Conservation (phyloP, 2,888 invertebrate genomes). For the Antheraea yamamai region DNA sequence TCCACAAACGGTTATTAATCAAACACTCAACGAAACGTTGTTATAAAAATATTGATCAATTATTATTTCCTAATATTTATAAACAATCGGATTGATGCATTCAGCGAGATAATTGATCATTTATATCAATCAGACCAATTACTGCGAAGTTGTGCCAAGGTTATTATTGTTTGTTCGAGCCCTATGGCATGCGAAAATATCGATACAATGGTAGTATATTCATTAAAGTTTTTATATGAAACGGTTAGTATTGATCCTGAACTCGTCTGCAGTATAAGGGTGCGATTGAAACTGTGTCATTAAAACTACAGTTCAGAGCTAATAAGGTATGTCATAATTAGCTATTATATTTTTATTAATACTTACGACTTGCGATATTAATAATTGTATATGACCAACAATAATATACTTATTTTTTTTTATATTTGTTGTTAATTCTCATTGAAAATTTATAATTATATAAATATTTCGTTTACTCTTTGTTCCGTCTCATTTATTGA, state of each 20-base stretch:
- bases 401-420: neutral
- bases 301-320: neutral
- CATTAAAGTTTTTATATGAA: conserved; percentile 37
- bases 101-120: conserved; percentile 19
- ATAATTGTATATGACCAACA: neutral
- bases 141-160: neutral
- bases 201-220: conserved; percentile 33
- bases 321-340: neutral
- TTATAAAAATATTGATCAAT: conserved; percentile 44
- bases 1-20: conserved; percentile 32
- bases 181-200: conserved; percentile 20
- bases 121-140: conserved; percentile 16
- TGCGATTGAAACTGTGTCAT: neutral
- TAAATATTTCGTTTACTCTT: too few relatives aligned
- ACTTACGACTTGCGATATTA: neutral
- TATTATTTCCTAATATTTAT: conserved; percentile 51
- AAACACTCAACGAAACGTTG: conserved; percentile 33
- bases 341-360: neutral
- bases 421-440: neutral
- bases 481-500: too few relatives aligned
- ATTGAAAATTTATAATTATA: too few relatives aligned
- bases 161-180: conserved; percentile 36
- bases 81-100: conserved; percentile 40
- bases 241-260: conserved; percentile 17
- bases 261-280: neutral